Conservation (phyloP, 2,888 invertebrate genomes). For the Yponomeuta plumbellus region DNA sequence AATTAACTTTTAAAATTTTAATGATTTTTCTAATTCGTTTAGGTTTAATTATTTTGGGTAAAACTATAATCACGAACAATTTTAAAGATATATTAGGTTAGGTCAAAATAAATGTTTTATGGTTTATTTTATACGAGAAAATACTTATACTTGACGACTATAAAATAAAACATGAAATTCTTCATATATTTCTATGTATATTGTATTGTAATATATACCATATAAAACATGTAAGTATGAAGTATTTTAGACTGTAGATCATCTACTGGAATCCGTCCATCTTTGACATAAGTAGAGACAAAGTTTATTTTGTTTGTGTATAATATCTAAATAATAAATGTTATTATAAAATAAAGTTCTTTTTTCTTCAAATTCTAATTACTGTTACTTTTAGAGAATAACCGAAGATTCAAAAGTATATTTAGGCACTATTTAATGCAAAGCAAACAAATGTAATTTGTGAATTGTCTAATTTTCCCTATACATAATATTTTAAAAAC, state of each 20-base stretch:
- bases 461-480: not conserved
- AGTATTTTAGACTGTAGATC: slow-evolving; percentile 23
- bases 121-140: not conserved
- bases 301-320: slow-evolving; percentile 23
- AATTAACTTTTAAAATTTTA: slow-evolving; percentile 11
- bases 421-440: no score
- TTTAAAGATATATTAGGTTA: not conserved
- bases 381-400: not conserved
- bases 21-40: not conserved
- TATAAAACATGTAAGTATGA: slow-evolving; percentile 13
- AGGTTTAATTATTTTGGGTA: not conserved
- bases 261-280: slow-evolving; percentile 23
- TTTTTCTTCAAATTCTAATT: not conserved
- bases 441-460: not conserved
- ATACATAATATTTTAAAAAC: no score
- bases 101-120: not conserved
- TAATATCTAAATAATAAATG: slow-evolving; percentile 26
- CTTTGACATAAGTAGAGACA: slow-evolving; percentile 18
- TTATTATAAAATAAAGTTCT: slow-evolving; percentile 18
- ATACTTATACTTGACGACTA: not conserved
- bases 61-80: not conserved
- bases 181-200: not conserved
- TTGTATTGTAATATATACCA: not conserved
- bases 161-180: not conserved
- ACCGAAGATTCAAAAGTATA: not conserved